A percentile compares a stretch with the other conserved stretches of the same genome.
phyloP scores from a whole-genome alignment of 2,797 vertebrate genomes.

The Ctenosaura bakeri region DNA sequence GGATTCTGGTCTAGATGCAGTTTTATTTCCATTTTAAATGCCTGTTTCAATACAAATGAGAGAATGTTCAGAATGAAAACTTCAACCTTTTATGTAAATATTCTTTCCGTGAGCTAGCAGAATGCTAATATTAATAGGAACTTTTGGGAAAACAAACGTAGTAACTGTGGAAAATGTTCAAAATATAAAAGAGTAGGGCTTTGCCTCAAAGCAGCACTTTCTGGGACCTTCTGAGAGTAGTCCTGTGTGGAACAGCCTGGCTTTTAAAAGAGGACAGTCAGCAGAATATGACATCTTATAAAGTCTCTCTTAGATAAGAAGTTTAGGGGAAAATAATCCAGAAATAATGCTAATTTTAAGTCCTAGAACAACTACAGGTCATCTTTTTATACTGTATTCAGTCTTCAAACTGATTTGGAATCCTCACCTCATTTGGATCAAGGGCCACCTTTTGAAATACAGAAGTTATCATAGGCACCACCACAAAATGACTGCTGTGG shows the following conservation, averaged over 20 bases:
- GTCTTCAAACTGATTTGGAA: background rate
- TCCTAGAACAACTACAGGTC: too few relatives aligned
- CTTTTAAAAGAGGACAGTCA: background rate
- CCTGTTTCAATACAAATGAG: background rate
- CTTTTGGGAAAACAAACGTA: background rate
- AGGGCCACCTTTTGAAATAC: too few relatives aligned
- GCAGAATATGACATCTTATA: background rate
- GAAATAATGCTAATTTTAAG: background rate
- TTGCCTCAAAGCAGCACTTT: background rate
- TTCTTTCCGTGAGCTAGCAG: background rate
- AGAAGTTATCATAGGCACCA: too few relatives aligned
- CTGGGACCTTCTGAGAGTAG: background rate
- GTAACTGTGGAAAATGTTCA: background rate
- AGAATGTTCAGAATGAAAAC: background rate
- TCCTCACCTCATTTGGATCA: background rate
- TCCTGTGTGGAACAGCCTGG: background rate
- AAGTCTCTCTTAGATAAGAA: background rate
- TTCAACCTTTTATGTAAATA: background rate
- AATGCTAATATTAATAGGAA: background rate
- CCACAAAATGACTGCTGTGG: too few relatives aligned
- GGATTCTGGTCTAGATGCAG: background rate
- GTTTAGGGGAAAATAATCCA: background rate
- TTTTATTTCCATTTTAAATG: conserved; percentile 5
- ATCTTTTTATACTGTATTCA: background rate
- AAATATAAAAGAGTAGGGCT: too few relatives aligned